Evolutionary conservation across 2,888 invertebrate genomes (phyloP), one percentile per base, ranked within the genome.

Genomic region (Amblyjoppa proteus): DNA sequence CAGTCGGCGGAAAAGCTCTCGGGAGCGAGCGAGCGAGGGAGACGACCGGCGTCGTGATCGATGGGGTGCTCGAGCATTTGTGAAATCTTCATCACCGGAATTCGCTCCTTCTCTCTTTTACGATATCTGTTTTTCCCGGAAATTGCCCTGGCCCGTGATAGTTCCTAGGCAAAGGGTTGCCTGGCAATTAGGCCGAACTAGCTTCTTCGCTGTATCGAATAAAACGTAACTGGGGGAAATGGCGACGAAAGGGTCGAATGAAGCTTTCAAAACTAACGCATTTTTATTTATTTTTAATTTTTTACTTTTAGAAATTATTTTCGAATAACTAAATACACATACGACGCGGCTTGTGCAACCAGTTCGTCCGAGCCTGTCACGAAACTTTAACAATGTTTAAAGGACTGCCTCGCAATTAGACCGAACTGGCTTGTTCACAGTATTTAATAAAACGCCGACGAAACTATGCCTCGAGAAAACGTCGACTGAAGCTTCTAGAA

Each of bases 31-130:
- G 31, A 53, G 38, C 34, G 71, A 70, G 49, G 69, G 78, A 53
- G 53, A 69, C 49, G 31, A 61, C 51, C 66, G 41, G 38, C 83
- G 66, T 80, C 79, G 83, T 87, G 88, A 87, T 88, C 88, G 88
- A 86, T 87, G 87, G 81, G 82, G 81, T 86, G 83, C 83, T 79
- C 73, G 77, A 79, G 83, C 75, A 79, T 81, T 77, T 83, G 83
- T 77, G 76, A 86, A 86, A 84, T 86, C 83, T 86, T 81, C 87
- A 83, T 83, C 86, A 86, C 84, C 85, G 74, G 77, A 73, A 34
- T 68, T 49, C 61, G 45, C 41, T 66, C 64, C 20, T 66, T 71
- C 74, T 70, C 70, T 69, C 70, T 76, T 87, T 80, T 66, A 70
- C 81, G 69, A 86, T 79, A 69, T 86, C 87, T 87, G 83, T 82